Evolutionary conservation across 1,140 invertebrate genomes (phyloP), one percentile per base, ranked within the genome.

Genomic region (Antheraea mylitta): DNA sequence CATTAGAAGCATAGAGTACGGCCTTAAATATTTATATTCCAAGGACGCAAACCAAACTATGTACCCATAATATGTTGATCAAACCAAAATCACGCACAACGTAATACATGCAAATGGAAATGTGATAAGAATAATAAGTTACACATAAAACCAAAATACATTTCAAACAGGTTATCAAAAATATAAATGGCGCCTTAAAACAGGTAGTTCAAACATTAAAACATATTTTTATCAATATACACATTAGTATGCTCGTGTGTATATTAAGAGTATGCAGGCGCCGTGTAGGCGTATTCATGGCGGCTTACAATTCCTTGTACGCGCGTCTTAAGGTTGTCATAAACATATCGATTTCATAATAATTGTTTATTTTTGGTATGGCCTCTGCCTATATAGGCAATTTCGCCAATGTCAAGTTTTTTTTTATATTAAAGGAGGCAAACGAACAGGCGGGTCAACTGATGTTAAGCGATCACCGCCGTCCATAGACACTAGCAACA

Each of bases 181-280:
- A 6, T 16, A 53, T n/a, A 53, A 73, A 77, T 78, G 76, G 80
- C 76, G 82, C 81, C 78, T 79, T 78, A 80, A 70, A 66, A 74
- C 67, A 72, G 75, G 75, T 77, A 73, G 65, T 73, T 80, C 77
- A 82, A 76, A 79, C 75, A 77, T 81, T 68, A 66, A 42, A 71
- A 75, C 70, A 66, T 67, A 60, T 74, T 72, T 53, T 9, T 53
- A 53, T 53, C 45, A 13, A n/a, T 7, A 67, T 48, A 37, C 9
- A 37, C 10, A 61, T n/a, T 13, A 53, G 16, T 53, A 53, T 53
- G 11, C 6, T n/a, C 11, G 45, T 53, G 45, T 53, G 16, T 53
- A 16, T 53, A 53, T 53, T 42, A 10, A 42, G 7, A 10, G 38
- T 42, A 59, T 59, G 30, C 30, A 30, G 30, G 30, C 66, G 66